phyloP scores from a whole-genome alignment of 2,888 invertebrate species.

The Imbricaverruca yamaguchii region DNA sequence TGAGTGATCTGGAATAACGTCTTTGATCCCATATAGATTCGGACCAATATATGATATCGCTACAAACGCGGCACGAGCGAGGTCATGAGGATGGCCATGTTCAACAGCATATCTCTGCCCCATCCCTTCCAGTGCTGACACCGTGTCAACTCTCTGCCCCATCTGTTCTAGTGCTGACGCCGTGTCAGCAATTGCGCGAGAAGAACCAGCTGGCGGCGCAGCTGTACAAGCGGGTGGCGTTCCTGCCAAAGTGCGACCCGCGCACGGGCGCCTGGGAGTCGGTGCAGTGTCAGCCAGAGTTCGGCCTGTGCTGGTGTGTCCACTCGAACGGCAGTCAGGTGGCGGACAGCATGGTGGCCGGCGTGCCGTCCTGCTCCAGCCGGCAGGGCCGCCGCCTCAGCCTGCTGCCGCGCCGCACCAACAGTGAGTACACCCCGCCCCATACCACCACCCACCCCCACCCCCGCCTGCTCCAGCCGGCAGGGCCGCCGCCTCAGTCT shows the following conservation, averaged over 20 bases:
- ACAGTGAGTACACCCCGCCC: background rate
- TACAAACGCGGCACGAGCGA: too few relatives aligned
- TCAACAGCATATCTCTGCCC: too few relatives aligned
- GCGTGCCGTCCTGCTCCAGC: conserved; percentile 68
- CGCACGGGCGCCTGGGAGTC: conserved; percentile 68
- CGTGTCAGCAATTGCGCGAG: conserved; percentile 69
- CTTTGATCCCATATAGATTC: too few relatives aligned
- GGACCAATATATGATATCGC: too few relatives aligned
- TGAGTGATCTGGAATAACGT: too few relatives aligned
- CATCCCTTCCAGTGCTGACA: too few relatives aligned
- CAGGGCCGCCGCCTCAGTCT: too few relatives aligned
- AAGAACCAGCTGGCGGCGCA: conserved; percentile 66
- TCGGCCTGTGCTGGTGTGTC: conserved; percentile 77
- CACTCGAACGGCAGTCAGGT: conserved; percentile 33
- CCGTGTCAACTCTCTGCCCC: conserved; percentile 28
- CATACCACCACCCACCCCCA: too few relatives aligned
- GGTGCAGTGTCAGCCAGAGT: conserved; percentile 66
- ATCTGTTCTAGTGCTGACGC: conserved; percentile 55
- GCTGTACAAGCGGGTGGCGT: conserved; percentile 63
- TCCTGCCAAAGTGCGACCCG: conserved; percentile 66
- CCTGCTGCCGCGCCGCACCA: background rate
- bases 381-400: conserved; percentile 58
- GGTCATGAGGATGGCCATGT: too few relatives aligned
- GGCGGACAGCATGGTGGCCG: conserved; percentile 57
- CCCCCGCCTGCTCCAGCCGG: too few relatives aligned